Base-by-base conservation (phyloP, 2,113 vertebrate species). In the Xerus inauris region DNA sequence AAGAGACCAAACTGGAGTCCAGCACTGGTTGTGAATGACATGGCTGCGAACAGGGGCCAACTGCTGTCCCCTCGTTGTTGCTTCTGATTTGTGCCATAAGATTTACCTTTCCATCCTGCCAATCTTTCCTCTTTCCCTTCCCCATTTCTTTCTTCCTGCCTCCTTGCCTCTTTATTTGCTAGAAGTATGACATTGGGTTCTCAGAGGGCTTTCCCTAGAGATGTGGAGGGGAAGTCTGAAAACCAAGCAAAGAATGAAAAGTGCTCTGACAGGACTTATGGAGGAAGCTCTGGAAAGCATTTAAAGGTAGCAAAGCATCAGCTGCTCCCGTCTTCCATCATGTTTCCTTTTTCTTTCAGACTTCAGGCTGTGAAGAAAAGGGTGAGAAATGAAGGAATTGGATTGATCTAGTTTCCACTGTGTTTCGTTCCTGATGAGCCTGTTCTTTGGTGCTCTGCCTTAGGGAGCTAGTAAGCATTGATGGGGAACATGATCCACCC, bases 341-440 rank as follows among this genome's bases (percentile, higher is more conserved):
- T 65, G 30, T 72, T 94, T 87, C 57, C 47, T 59, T 81, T 96
- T 57, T 54, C 72, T 80, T 62, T 91, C 12, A 88, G 11, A 47
- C 54, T 87, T 94, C n/a, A 65, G 62, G 38, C 42, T 76, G 0
- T 54, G 40, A 71, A 45, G 51, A 85, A 67, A 26, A 54, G 42
- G 22, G 28, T 51, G n/a, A 47, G 54, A 90, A 69, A 19, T 12
- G 42, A 83, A 92, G 82, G 85, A 54, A 67, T 20, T 84, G 85
- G 59, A 40, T 59, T 81, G 72, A 81, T 54, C 28, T 67, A 10
- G 16, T 62, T 83, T 67, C 4, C 64, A 47, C 10, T 35, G 26
- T 30, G 16, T 28, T 51, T 64, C 26, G 93, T 57, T 90, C 65
- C 76, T 87, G 77, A 40, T 42, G 40, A 54, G 91, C 40, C 26